Conservation (phyloP, 2,113 vertebrate genomes). For the Bombycilla garrulus region DNA sequence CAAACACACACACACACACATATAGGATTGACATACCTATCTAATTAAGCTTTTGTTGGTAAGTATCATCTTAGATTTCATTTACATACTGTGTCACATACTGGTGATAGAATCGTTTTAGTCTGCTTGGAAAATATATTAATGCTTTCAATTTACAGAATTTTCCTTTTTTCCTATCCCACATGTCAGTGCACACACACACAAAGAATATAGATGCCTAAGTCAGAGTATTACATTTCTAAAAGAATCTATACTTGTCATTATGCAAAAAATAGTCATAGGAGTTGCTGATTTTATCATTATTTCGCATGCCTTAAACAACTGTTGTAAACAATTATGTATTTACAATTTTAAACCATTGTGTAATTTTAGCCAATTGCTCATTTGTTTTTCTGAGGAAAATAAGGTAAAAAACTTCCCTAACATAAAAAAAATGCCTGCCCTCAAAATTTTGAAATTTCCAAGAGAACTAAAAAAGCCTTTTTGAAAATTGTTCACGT, state of each 20-base stretch:
- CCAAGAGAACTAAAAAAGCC: not conserved
- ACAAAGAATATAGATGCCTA: not conserved
- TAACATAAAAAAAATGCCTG: not conserved
- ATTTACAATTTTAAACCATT: not conserved
- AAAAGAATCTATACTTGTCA: not conserved
- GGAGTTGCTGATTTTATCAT: not conserved
- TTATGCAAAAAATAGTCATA: not conserved
- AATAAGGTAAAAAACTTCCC: not conserved
- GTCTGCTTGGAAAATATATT: not conserved
- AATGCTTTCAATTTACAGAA: not conserved
- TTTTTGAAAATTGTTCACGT: not conserved
- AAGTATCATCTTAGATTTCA: not conserved
- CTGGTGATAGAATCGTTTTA: not conserved
- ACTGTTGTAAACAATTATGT: not conserved
- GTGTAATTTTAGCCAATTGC: not conserved
- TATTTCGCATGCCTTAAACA: not conserved
- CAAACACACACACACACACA: not conserved
- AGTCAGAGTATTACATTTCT: not conserved
- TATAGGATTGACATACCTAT: not conserved
- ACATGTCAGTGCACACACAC: not conserved
- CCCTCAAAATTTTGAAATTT: not conserved
- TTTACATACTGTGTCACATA: not conserved
- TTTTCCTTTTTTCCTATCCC: not conserved
- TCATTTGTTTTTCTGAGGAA: not conserved
- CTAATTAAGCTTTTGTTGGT: not conserved